Evolutionary conservation across 2,797 vertebrate genomes (phyloP).

Genomic region (Cuniculus paca): DNA sequence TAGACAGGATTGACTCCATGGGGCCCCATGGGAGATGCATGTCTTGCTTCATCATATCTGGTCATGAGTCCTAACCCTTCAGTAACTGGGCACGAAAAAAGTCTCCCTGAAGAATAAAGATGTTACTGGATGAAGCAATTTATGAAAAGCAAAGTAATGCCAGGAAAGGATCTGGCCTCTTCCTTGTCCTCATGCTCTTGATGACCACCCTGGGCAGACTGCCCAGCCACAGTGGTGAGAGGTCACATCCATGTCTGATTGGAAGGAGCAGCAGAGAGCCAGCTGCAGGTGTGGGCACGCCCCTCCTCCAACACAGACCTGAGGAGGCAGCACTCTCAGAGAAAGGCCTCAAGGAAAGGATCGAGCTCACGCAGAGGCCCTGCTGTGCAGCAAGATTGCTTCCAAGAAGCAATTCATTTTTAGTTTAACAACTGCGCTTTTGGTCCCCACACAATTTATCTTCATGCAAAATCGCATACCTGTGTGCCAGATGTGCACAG

Average conservation of each 20-base stretch:
- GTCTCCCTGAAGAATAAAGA: neutral
- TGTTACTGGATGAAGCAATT: neutral
- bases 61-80: neutral
- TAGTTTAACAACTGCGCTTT: slow-evolving; percentile 80
- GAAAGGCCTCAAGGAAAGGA: slow-evolving; percentile 69
- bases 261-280: slow-evolving; percentile 3
- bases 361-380: slow-evolving; percentile 70
- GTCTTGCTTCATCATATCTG: neutral
- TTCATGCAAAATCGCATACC: slow-evolving; percentile 85
- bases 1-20: neutral
- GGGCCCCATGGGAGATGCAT: neutral
- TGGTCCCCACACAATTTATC: slow-evolving; percentile 85
- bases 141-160: neutral
- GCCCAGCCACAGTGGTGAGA: neutral
- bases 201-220: neutral
- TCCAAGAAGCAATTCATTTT: slow-evolving; percentile 85
- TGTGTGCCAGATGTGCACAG: slow-evolving; percentile 89
- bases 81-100: neutral
- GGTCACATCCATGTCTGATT: neutral
- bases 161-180: neutral
- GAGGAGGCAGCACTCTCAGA: slow-evolving; percentile 45
- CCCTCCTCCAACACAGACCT: slow-evolving; percentile 50
- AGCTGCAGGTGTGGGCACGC: slow-evolving; percentile 73
- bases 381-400: slow-evolving; percentile 78
- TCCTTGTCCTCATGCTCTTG: neutral